Evolutionary conservation across 37 sponge, comb jelly and placozoan species (phyloP).

Genomic region (Dysidea cf. avara): DNA sequence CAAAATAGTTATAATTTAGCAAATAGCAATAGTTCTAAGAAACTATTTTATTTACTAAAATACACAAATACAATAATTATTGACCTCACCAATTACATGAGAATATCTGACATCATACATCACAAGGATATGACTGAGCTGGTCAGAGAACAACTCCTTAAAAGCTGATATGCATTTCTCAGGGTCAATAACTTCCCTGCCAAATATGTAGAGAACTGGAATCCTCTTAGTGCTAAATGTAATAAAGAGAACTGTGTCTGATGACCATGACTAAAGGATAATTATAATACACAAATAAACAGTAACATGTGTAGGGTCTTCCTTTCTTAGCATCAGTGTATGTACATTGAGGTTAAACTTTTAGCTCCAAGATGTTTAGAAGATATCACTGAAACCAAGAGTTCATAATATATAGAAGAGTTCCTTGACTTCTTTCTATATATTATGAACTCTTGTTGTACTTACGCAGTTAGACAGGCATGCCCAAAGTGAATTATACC

Average conservation of each 20-base stretch:
- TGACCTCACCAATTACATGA: conserved; percentile 50
- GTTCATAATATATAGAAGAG: too few species aligned
- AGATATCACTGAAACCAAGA: too few species aligned
- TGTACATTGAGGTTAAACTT: neutral
- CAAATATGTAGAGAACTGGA: conserved; percentile 87
- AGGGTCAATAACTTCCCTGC: conserved; percentile 53
- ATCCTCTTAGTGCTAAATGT: conserved; percentile 55
- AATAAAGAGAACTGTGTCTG: neutral
- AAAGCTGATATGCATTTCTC: conserved; percentile 49
- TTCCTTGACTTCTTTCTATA: too few species aligned
- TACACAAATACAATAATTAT: too few species aligned
- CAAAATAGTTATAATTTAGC: too few species aligned
- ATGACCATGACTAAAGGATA: neutral
- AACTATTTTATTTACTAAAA: neutral
- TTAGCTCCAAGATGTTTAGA: neutral
- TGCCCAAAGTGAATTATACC: conserved; percentile 93
- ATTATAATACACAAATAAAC: neutral
- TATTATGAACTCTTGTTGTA: too few species aligned
- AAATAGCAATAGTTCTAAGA: too few species aligned
- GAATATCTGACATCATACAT: conserved; percentile 67
- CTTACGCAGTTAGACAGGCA: conserved; percentile 82
- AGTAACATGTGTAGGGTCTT: neutral
- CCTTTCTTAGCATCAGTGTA: too few species aligned
- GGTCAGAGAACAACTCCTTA: conserved; percentile 27
- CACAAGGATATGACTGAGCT: conserved; percentile 25